Conservation (phyloP, 2,113 vertebrate genomes). For the Picathartes gymnocephalus region DNA sequence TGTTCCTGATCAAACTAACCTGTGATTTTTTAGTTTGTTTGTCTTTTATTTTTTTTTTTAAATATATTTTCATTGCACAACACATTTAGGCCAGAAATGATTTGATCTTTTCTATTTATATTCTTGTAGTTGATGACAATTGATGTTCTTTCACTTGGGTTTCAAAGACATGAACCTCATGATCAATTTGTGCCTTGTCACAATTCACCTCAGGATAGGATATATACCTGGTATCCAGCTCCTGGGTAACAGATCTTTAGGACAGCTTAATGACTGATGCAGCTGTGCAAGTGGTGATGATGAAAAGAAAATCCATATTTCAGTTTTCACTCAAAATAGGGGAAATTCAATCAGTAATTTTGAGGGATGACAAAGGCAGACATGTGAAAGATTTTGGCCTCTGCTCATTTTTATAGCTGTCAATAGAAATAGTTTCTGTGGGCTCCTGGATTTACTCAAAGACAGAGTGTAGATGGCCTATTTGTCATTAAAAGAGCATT, state of each 20-base stretch:
- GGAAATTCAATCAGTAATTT: slow-evolving; percentile 61
- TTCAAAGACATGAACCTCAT: slow-evolving; percentile 13
- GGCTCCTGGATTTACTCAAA: slow-evolving; percentile 9
- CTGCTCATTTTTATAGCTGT: slow-evolving; percentile 37
- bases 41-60: neutral
- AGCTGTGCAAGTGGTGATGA: slow-evolving; percentile 56
- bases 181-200: slow-evolving; percentile 55
- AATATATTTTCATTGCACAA: neutral
- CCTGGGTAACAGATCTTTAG: slow-evolving; percentile 61
- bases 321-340: slow-evolving; percentile 35
- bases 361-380: slow-evolving; percentile 3
- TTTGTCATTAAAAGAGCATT: slow-evolving; percentile 31
- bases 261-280: slow-evolving; percentile 67
- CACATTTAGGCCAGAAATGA: neutral
- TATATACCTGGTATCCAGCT: slow-evolving; percentile 44
- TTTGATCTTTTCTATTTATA: slow-evolving; percentile 29
- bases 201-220: slow-evolving; percentile 45
- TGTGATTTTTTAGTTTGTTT: neutral
- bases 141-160: slow-evolving; percentile 37
- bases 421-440: slow-evolving; percentile 8
- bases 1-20: neutral
- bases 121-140: slow-evolving; percentile 15
- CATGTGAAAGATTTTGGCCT: slow-evolving; percentile 24
- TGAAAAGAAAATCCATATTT: slow-evolving; percentile 69
- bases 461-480: neutral